Evolutionary conservation across 2,113 vertebrate genomes (phyloP).

Genomic region (Marmota flaviventris): DNA sequence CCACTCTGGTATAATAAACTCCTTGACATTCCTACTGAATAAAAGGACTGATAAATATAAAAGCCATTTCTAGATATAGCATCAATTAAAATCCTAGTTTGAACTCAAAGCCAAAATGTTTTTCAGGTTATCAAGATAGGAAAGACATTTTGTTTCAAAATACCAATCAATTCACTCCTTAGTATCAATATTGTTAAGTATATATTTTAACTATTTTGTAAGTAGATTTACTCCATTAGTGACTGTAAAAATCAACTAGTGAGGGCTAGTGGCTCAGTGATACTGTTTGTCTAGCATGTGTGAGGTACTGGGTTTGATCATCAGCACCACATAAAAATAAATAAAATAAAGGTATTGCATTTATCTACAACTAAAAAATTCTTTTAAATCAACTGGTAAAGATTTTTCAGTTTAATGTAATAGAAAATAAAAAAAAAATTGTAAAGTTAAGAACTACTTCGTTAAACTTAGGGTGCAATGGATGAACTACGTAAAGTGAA

Average conservation of each 20-base stretch:
- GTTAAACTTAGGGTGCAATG: background rate
- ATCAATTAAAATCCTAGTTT: background rate
- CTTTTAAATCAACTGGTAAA: background rate
- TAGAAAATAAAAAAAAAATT: background rate
- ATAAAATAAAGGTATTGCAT: no score
- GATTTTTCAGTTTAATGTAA: background rate
- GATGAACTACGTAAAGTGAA: no score
- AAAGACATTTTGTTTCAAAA: conserved; percentile 17
- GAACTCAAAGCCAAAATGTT: background rate
- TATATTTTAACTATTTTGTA: background rate
- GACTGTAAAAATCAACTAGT: background rate
- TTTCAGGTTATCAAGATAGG: background rate
- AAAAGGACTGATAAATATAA: background rate
- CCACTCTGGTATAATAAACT: background rate
- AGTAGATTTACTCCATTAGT: background rate
- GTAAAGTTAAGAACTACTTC: background rate
- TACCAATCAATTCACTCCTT: background rate
- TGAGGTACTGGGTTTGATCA: no score
- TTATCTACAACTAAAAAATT: no score
- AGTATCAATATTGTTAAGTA: background rate
- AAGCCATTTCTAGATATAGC: background rate
- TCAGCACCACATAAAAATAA: no score
- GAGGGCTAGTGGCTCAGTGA: no score
- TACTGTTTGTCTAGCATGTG: no score
- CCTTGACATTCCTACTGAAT: background rate